Evolutionary conservation across 2,113 vertebrate genomes (phyloP), one percentile per base, ranked within the genome.

Genomic region (Naja naja): DNA sequence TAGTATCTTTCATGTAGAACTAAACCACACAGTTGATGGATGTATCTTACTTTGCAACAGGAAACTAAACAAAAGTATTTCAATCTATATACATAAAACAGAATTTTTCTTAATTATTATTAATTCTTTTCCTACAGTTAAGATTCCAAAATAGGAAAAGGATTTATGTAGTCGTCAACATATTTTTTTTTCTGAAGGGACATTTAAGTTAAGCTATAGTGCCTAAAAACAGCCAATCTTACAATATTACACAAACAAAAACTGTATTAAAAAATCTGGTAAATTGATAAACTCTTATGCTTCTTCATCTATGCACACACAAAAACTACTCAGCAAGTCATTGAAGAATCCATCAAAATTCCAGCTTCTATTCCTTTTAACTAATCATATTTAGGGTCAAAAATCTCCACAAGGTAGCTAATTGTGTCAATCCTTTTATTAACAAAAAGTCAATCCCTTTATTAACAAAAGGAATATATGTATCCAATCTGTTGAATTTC

Each of bases 231-330:
- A 56, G 22, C 2, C n/a, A 47, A 16, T 3, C 5, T 27, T 60
- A 14, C 43, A 39, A 14, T 60, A 18, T 89, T 25, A 58, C 88
- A 58, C 12, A 25, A 27, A 34, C 34, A 58, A 58, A 16, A 34
- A 34, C n/a, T 74, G 23, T 23, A 45, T 14, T 25, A 60, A 43
- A 89, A 89, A 60, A 89, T 7, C 55, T 58, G 7, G 25, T 45
- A 55, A 45, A 0, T 16, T 58, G 54, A 14, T 43, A 89, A 43
- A 12, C 2, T 47, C 47, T 52, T 85, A 92, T 90, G 94, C 47
- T 88, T 94, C 12, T 89, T 90, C 0, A 89, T 5, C 0, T 0
- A 94, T 81, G 1, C 3, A 1, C 52, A 85, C 0, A 4, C 1
- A 69, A 3, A 39, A 93, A n/a, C 0, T 25, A 27, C 9, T 16